Percentiles rank a stretch among this genome's conserved stretches.
These are phyloP conservation scores for Pelecanus crispus DNA, from an alignment of 2,113 vertebrate species.

Conservation along the genomic window DNA sequence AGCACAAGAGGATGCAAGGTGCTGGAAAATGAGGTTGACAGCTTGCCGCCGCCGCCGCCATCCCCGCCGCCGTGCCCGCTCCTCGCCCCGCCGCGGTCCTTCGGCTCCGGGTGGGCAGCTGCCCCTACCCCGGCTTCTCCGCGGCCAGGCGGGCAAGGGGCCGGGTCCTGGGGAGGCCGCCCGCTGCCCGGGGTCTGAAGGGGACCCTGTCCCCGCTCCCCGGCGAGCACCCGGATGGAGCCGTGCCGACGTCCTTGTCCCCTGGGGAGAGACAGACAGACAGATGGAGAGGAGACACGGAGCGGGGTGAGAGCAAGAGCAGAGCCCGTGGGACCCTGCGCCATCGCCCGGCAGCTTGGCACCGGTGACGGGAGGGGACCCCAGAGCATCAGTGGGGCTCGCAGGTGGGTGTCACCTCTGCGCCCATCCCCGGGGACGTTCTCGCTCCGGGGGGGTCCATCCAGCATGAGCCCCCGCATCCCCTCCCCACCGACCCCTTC, in stretches of 20 bases:
- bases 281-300: too few relatives aligned
- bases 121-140: neutral
- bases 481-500: neutral
- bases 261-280: neutral
- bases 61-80: neutral
- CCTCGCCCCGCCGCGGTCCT: too few relatives aligned
- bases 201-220: too few relatives aligned
- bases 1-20: neutral
- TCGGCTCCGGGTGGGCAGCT: neutral
- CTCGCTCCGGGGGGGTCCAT: rapidly evolving
- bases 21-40: too few relatives aligned
- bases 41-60: too few relatives aligned
- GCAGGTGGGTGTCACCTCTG: neutral
- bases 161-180: neutral
- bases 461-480: rapidly evolving
- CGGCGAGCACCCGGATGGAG: rapidly evolving
- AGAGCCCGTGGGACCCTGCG: rapidly evolving
- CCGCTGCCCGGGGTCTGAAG: neutral
- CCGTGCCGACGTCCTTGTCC: too few relatives aligned
- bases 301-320: neutral
- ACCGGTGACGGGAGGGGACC: neutral
- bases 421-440: rapidly evolving
- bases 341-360: too few relatives aligned
- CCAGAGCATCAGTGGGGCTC: neutral
- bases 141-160: neutral